These are phyloP conservation scores for Upupa epops DNA, from an alignment of 2,113 vertebrate species.

Conservation along the genomic window DNA sequence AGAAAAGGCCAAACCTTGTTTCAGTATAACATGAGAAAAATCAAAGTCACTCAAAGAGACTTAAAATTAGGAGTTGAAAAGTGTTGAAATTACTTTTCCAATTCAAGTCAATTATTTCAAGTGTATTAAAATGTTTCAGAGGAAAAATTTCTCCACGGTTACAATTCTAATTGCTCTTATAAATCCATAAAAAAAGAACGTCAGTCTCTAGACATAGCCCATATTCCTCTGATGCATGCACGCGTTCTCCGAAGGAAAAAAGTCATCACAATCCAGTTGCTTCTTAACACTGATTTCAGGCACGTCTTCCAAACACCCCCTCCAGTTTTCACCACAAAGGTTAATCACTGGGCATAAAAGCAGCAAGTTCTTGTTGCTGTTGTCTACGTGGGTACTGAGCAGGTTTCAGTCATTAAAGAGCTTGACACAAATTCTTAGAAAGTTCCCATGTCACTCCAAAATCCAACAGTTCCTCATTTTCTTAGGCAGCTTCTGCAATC, in stretches of 20 bases:
- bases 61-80: constrained; percentile 76
- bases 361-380: constrained; percentile 44
- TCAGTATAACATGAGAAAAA: constrained; percentile 63
- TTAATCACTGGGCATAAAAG: constrained; percentile 39
- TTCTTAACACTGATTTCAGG: constrained; percentile 77
- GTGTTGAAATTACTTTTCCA: constrained; percentile 69
- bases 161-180: constrained; percentile 71
- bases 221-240: constrained; percentile 64
- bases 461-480: constrained; percentile 28
- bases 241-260: constrained; percentile 46
- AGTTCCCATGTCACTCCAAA: constrained; percentile 51
- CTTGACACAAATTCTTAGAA: constrained; percentile 46
- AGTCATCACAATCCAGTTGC: constrained; percentile 51
- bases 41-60: constrained; percentile 66
- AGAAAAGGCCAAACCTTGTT: constrained; percentile 48
- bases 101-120: constrained; percentile 78
- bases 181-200: constrained; percentile 69
- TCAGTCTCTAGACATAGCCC: constrained; percentile 59
- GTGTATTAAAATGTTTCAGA: constrained; percentile 78
- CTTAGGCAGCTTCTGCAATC: constrained; percentile 71
- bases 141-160: constrained; percentile 75
- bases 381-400: constrained; percentile 51
- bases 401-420: constrained; percentile 55
- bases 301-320: constrained; percentile 66
- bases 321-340: constrained; percentile 32